Evolutionary conservation across 2,797 vertebrate genomes (phyloP), one percentile per base, ranked within the genome.

Genomic region (Microctenopoma steveboyesi): DNA sequence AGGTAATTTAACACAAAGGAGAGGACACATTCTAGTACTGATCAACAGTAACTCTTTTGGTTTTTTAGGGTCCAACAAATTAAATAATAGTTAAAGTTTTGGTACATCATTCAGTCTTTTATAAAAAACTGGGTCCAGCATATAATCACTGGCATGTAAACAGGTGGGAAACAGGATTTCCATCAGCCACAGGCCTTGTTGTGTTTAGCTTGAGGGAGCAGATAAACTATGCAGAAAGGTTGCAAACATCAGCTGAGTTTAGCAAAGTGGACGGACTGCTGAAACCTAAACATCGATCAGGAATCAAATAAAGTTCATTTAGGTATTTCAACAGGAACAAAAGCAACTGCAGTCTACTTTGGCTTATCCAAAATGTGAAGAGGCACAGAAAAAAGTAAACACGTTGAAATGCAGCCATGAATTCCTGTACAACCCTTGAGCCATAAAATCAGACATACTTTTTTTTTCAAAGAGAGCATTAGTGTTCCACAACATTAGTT

Each of bases 321-420:
- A 86, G 71, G 49, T 42, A 69, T 78, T 81, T 77, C 45, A 77
- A 79, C 68, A 68, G 59, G 62, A 78, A 85, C 69, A 86, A 86
- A 92, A 87, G 84, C 84, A 84, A 90, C 80, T 93, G 93, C 94
- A 94, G 93, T 94, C 92, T 91, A 92, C 93, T 94, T 94, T 94
- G 93, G 94, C 93, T 92, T 92, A 78, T 91, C 91, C 84, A 86
- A 89, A 88, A 81, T 84, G 91, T 91, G 92, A 93, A 91, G 93
- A 94, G 93, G 90, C 91, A 93, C 92, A 86, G 83, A 89, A 83
- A 30, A 92, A 89, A 88, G 80, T 86, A 89, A 92, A 83, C 86
- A 81, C 64, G 82, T 79, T 63, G 62, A 85, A 88, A 89, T 76
- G 79, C 80, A 88, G 86, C 85, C 72, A 78, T 83, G 82, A 82